Evolutionary conservation across 2,888 invertebrate genomes (phyloP), one percentile per base, ranked within the genome.

Genomic region (Ochropleura plecta): DNA sequence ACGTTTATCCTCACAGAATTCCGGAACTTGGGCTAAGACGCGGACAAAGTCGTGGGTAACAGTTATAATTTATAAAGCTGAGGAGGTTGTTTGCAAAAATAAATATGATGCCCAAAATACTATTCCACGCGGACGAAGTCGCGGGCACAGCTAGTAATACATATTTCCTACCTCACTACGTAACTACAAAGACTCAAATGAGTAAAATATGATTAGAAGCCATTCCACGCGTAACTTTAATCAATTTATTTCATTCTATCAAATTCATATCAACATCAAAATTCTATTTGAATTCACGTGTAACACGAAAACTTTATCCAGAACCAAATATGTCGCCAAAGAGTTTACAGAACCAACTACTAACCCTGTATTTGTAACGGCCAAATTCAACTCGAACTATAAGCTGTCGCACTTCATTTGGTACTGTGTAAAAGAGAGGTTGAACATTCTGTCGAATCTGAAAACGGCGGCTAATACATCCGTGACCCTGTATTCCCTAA

Each of bases 291-390:
- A 55, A 67, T 65, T 70, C 49, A 73, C 63, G 72, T 57, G 46
- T 79, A 63, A 63, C 59, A 72, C 48, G 68, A 73, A 76, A 85
- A 84, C 86, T 83, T 84, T 79, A 76, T 79, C 66, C 60, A 59
- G 57, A 64, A 69, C 67, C 73, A 70, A 73, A 85, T 83, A 79
- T 82, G 69, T 74, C 76, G 67, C 63, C 62, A 42, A 75, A 81
- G 66, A 82, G 66, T 79, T 79, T 73, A 57, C 53, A 64, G 73
- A 79, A 69, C 65, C 78, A 57, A 63, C 71, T 79, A 81, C 53
- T 81, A 81, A n/a, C 51, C 18, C 14, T 10, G 9, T 48, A 59
- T 74, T 65, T 48, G 53, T 51, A 3, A 49, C 62, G 57, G 42
- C 57, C 49, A 63, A 49, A 76, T 65, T 76, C 51, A 60, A 59